Conservation (phyloP, 2,888 invertebrate species). For the Oconnorella tubifera region DNA sequence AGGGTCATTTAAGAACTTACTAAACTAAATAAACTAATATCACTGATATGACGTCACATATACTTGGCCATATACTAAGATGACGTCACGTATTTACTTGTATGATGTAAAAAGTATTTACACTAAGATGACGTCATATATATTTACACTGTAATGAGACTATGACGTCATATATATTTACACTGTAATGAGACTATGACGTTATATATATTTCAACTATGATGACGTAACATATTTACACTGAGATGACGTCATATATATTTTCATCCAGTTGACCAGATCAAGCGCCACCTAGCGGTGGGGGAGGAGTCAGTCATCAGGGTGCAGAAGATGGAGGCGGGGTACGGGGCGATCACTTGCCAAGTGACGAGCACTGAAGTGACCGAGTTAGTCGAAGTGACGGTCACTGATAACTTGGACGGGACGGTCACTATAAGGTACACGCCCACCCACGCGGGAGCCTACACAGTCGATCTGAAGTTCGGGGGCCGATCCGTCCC, state of each 20-base stretch:
- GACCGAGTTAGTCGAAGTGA: slow-evolving; percentile 1
- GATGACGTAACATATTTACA: too few relatives aligned
- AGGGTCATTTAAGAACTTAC: neutral
- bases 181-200: too few relatives aligned
- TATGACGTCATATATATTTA: too few relatives aligned
- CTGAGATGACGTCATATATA: too few relatives aligned
- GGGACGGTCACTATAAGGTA: slow-evolving; percentile 24
- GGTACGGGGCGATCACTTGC: slow-evolving; percentile 11
- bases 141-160: too few relatives aligned
- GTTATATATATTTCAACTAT: too few relatives aligned
- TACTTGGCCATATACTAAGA: too few relatives aligned
- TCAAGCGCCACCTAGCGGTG: neutral
- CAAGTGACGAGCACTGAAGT: slow-evolving; percentile 7
- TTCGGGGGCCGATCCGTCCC: slow-evolving; percentile 25
- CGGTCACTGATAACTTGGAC: slow-evolving; percentile 23
- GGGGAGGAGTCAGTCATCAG: slow-evolving; percentile 3
- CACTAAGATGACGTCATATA: too few relatives aligned
- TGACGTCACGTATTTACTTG: too few relatives aligned
- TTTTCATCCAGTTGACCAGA: neutral
- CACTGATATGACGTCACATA: neutral
- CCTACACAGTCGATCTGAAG: slow-evolving; percentile 18
- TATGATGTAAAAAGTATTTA: too few relatives aligned
- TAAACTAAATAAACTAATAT: neutral
- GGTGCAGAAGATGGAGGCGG: slow-evolving; percentile 11
- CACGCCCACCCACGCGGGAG: slow-evolving; percentile 14